phyloP scores from a whole-genome alignment of 2,797 vertebrate genomes.

The Triplophysa yarkandensis region DNA sequence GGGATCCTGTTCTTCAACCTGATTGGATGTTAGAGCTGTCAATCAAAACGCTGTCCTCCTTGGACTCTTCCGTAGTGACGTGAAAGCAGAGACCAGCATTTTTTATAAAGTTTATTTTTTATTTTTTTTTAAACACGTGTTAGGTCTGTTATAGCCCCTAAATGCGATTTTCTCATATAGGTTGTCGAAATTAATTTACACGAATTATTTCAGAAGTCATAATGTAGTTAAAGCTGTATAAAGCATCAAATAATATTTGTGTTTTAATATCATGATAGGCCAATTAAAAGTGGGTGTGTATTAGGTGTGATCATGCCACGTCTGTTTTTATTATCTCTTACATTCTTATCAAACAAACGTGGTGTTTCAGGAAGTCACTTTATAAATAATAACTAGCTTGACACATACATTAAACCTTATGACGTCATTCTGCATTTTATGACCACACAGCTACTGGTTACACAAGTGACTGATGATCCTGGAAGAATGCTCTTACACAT shows the following conservation, averaged over 20 bases:
- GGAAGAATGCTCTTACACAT: neutral
- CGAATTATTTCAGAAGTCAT: too few species aligned
- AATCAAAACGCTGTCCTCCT: constrained; percentile 59
- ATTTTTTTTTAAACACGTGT: too few species aligned
- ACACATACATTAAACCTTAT: neutral
- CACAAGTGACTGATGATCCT: neutral
- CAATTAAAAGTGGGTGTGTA: neutral
- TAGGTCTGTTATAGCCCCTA: too few species aligned
- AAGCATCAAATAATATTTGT: too few species aligned
- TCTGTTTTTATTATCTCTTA: neutral
- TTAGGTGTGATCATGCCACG: constrained; percentile 10
- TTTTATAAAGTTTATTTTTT: constrained; percentile 37
- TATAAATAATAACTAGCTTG: neutral
- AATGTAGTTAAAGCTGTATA: too few species aligned
- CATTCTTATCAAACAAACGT: neutral
- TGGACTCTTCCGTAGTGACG: constrained; percentile 74
- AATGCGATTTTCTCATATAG: too few species aligned
- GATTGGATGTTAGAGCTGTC: constrained; percentile 70
- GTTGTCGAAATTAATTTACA: too few species aligned
- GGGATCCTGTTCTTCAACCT: constrained; percentile 55
- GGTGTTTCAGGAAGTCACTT: neutral
- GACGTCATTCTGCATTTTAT: neutral
- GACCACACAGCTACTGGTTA: neutral
- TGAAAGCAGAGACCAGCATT: constrained; percentile 74
- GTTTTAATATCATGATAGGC: too few species aligned